Conservation (phyloP, 2,888 invertebrate genomes). For the Drosophila birchii region DNA sequence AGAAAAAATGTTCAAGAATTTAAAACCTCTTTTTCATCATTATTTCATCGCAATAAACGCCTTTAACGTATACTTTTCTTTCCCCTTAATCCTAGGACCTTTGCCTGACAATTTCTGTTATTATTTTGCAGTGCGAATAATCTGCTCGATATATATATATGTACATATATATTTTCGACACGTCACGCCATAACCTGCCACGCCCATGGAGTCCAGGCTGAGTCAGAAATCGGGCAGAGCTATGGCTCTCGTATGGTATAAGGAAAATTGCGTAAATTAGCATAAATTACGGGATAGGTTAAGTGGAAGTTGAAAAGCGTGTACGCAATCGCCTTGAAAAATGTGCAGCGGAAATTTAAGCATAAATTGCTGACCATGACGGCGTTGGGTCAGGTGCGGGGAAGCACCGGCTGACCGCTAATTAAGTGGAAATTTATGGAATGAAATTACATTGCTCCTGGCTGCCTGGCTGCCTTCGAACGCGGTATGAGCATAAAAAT, state of each 20-base stretch:
- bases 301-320: constrained; percentile 71
- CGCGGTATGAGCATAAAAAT: constrained; percentile 63
- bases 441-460: constrained; percentile 65
- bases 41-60: too few relatives aligned
- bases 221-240: constrained; percentile 16
- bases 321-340: constrained; percentile 78
- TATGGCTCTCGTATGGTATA: constrained; percentile 1
- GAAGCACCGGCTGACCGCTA: constrained; percentile 53
- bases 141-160: constrained; percentile 4
- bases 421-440: constrained; percentile 78
- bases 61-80: background rate
- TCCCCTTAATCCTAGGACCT: background rate
- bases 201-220: constrained; percentile 3
- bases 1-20: background rate
- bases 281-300: constrained; percentile 69
- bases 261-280: constrained; percentile 74
- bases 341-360: constrained; percentile 76
- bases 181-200: constrained; percentile 45
- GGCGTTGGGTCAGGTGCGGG: background rate
- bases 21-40: background rate
- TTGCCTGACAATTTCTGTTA: constrained; percentile 42
- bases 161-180: constrained; percentile 2
- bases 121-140: constrained; percentile 47
- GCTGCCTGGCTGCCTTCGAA: constrained; percentile 3
- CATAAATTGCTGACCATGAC: constrained; percentile 71